Conservation (phyloP, 2,113 vertebrate species). For the Neolamprologus ventralis region DNA sequence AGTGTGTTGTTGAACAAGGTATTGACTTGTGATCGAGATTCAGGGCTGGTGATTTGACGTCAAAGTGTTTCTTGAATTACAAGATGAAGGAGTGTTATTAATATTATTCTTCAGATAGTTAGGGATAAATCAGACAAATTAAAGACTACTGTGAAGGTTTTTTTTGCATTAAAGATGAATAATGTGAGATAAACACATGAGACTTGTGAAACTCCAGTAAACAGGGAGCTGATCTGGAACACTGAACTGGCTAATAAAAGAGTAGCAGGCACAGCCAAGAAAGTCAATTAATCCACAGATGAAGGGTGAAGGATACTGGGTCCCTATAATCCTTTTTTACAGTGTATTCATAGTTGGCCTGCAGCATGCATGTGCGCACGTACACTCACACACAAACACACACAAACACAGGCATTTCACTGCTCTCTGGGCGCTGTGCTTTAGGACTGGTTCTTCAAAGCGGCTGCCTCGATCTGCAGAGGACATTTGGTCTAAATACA, state of each 20-base stretch:
- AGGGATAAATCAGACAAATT: background rate
- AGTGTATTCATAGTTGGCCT: background rate
- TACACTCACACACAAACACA: background rate
- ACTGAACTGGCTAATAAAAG: background rate
- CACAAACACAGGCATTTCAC: background rate
- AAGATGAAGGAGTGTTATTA: background rate
- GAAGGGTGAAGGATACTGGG: background rate
- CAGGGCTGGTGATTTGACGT: background rate
- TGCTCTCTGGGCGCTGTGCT: background rate
- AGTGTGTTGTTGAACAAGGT: background rate
- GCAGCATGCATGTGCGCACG: background rate
- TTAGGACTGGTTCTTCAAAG: background rate
- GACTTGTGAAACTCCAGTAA: background rate
- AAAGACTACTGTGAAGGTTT: background rate
- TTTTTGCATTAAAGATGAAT: background rate
- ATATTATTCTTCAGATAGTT: background rate
- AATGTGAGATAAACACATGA: background rate
- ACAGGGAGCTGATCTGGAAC: background rate
- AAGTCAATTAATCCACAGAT: background rate
- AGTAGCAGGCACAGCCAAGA: background rate
- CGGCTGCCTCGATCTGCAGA: background rate
- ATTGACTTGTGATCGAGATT: background rate
- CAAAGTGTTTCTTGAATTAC: background rate
- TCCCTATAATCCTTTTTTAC: background rate
- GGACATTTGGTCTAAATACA: background rate